Evolutionary conservation across 1,140 invertebrate species (phyloP).

Genomic region (Sarcophaga bullata): DNA sequence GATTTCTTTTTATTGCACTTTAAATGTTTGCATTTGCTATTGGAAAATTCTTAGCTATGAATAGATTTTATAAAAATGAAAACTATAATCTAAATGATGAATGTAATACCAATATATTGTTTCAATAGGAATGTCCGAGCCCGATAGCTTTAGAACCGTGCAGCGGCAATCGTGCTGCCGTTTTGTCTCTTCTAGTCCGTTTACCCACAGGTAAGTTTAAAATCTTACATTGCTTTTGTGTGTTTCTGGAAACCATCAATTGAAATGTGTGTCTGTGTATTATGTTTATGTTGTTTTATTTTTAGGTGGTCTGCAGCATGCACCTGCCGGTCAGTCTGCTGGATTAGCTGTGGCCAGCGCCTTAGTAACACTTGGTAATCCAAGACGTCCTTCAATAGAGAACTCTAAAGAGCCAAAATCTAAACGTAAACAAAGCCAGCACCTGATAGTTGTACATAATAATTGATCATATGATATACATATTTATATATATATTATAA

Average conservation of each 20-base stretch:
- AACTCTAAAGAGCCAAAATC: slow-evolving; percentile 75
- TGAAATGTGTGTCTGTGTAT: not conserved
- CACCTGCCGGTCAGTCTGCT: slow-evolving; percentile 84
- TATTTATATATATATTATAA: not conserved
- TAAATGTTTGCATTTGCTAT: not conserved
- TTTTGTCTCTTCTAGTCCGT: slow-evolving; percentile 90
- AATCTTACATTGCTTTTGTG: not conserved
- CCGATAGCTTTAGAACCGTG: slow-evolving; percentile 95
- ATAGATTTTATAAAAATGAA: not conserved
- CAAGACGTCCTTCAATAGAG: slow-evolving; percentile 75
- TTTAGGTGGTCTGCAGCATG: slow-evolving; percentile 69
- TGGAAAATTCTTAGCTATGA: not conserved
- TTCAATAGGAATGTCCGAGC: slow-evolving; percentile 78
- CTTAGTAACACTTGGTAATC: slow-evolving; percentile 85
- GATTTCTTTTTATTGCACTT: too few relatives aligned
- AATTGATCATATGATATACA: slow-evolving; percentile 14
- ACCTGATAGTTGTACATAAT: slow-evolving; percentile 71
- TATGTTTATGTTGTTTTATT: not conserved
- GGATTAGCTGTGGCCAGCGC: slow-evolving; percentile 87
- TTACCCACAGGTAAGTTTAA: slow-evolving; percentile 76
- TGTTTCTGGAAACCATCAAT: not conserved
- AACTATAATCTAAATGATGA: not conserved
- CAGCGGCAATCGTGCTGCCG: slow-evolving; percentile 87
- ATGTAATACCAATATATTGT: not conserved
- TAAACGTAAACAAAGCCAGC: slow-evolving; percentile 77